Conservation (phyloP, 2,113 vertebrate species). For the Anoura caudifer region DNA sequence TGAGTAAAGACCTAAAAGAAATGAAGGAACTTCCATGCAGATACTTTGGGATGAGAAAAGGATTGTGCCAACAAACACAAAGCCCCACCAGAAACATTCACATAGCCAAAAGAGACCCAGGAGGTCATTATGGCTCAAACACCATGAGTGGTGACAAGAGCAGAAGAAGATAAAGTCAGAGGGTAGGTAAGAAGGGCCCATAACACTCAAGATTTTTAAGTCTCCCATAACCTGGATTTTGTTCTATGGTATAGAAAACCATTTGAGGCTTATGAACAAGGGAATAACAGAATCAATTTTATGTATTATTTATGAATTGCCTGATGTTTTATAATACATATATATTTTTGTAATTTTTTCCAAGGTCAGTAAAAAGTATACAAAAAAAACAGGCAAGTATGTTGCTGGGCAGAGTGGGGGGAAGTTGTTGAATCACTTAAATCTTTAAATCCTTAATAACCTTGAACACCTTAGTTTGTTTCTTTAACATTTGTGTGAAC, state of each 20-base stretch:
- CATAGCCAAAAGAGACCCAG: neutral
- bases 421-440: neutral
- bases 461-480: neutral
- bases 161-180: neutral
- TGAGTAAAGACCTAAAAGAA: neutral
- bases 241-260: neutral
- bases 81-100: neutral
- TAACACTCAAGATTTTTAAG: neutral
- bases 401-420: neutral
- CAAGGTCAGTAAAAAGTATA: neutral
- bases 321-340: neutral
- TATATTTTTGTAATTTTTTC: neutral
- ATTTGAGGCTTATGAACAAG: neutral
- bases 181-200: accelerated
- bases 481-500: neutral
- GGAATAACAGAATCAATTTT: neutral
- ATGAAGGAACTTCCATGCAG: neutral
- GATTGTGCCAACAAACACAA: neutral
- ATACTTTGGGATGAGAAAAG: neutral
- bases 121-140: neutral
- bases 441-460: neutral
- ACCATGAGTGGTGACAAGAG: accelerated
- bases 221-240: neutral
- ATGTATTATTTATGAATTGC: neutral
- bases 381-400: neutral